Evolutionary conservation across 2,888 invertebrate genomes (phyloP).

Genomic region (Oegoconia quadripuncta): DNA sequence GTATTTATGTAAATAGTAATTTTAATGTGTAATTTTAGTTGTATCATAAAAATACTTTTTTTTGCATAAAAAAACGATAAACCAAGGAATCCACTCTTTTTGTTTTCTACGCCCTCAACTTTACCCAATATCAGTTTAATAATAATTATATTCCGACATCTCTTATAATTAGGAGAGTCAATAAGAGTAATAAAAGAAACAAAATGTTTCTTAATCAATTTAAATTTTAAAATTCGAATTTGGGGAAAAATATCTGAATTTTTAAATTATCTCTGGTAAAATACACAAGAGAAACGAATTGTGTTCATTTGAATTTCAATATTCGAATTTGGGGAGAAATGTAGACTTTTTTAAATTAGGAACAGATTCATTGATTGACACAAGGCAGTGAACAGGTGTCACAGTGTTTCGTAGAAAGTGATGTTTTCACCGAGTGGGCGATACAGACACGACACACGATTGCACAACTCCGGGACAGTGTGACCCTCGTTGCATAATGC

Average conservation of each 20-base stretch:
- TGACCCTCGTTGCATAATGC: slow-evolving; percentile 71
- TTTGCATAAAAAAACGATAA: slow-evolving; percentile 73
- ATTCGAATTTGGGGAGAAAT: slow-evolving; percentile 22
- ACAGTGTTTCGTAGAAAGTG: slow-evolving; percentile 59
- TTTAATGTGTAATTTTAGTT: slow-evolving; percentile 76
- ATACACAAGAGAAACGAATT: slow-evolving; percentile 12
- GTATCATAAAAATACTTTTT: slow-evolving; percentile 70
- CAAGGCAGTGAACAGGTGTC: slow-evolving; percentile 42
- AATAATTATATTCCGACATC: slow-evolving; percentile 1
- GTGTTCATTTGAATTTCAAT: slow-evolving; percentile 19
- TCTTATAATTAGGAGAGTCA: too few relatives aligned
- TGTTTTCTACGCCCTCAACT: neutral
- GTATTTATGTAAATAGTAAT: slow-evolving; percentile 80
- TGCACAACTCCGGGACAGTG: slow-evolving; percentile 47
- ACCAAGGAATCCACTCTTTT: slow-evolving; percentile 28
- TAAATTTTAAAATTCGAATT: slow-evolving; percentile 15
- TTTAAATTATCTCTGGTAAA: too few relatives aligned
- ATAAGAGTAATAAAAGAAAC: too few relatives aligned
- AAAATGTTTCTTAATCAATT: too few relatives aligned
- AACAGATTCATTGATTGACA: slow-evolving; percentile 38
- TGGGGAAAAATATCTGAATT: too few relatives aligned
- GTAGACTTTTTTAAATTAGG: slow-evolving; percentile 32
- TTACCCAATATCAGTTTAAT: slow-evolving; percentile 3
- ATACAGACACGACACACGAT: neutral
- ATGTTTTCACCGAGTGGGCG: slow-evolving; percentile 50